These are phyloP conservation scores for Trogon surrucura DNA, from an alignment of 2,113 vertebrate species.

Conservation along the genomic window DNA sequence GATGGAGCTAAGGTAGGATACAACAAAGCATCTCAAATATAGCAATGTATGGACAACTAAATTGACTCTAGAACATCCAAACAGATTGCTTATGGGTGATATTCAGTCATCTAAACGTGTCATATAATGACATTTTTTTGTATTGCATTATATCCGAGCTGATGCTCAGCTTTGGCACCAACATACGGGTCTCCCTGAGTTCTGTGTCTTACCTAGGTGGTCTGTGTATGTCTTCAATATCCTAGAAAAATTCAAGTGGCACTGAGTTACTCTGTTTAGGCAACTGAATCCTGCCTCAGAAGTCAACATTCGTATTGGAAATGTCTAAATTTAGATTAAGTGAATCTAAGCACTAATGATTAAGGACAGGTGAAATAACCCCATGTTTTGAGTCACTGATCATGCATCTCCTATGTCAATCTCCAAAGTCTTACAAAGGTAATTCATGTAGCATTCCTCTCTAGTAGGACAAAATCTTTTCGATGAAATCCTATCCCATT, in stretches of 20 bases:
- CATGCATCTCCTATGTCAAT: neutral
- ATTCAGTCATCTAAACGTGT: neutral
- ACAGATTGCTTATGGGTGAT: neutral
- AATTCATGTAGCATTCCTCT: neutral
- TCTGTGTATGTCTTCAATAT: neutral
- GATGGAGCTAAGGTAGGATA: neutral
- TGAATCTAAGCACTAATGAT: neutral
- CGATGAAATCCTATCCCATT: neutral
- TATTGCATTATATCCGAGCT: neutral
- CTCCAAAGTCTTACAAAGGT: slow-evolving; percentile 1
- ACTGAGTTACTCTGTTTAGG: neutral
- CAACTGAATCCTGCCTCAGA: neutral
- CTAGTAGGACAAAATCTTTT: neutral
- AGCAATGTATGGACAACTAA: neutral
- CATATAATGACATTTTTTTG: neutral
- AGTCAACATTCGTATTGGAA: neutral
- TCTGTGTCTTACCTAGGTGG: neutral
- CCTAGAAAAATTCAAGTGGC: neutral
- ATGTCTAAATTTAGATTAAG: neutral
- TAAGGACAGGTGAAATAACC: slow-evolving; percentile 35
- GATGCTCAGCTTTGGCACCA: neutral
- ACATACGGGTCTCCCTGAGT: fast-evolving
- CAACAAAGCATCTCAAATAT: neutral
- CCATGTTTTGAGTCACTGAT: slow-evolving; percentile 26
- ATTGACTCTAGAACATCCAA: neutral